A percentile compares a stretch with the other conserved stretches of the same genome.
phyloP scores from a whole-genome alignment of 2,113 vertebrate species.

The Alligator sinensis region DNA sequence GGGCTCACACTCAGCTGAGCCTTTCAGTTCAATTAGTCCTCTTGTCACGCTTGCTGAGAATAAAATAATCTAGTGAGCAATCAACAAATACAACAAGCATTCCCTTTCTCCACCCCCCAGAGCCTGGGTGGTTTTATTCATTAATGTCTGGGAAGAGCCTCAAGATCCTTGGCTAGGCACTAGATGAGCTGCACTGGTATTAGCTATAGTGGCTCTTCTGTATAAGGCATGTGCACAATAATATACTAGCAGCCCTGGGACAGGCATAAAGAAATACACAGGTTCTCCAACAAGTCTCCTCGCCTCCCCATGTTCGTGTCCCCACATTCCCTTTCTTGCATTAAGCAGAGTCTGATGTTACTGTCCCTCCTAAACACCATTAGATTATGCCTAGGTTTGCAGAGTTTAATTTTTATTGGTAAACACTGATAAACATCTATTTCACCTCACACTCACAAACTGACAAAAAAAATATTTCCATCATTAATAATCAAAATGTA shows the following conservation, averaged over 20 bases:
- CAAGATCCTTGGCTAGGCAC: neutral
- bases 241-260: too few species aligned
- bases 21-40: neutral
- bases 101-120: neutral
- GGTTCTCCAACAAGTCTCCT: neutral
- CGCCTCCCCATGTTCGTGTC: neutral
- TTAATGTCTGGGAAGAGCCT: neutral
- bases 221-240: too few species aligned
- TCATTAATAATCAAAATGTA: too few species aligned
- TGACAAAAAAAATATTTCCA: too few species aligned
- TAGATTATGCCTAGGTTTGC: too few species aligned
- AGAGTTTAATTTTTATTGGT: too few species aligned
- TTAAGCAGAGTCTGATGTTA: neutral
- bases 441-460: too few species aligned
- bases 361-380: neutral
- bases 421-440: too few species aligned
- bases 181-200: neutral
- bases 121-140: accelerated
- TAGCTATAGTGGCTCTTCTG: too few species aligned
- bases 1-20: neutral
- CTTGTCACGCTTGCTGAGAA: neutral
- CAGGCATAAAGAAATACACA: too few species aligned
- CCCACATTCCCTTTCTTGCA: neutral
- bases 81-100: neutral
- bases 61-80: neutral